Conservation (phyloP, 2,888 invertebrate genomes). For the Sarcophaga carnaria region DNA sequence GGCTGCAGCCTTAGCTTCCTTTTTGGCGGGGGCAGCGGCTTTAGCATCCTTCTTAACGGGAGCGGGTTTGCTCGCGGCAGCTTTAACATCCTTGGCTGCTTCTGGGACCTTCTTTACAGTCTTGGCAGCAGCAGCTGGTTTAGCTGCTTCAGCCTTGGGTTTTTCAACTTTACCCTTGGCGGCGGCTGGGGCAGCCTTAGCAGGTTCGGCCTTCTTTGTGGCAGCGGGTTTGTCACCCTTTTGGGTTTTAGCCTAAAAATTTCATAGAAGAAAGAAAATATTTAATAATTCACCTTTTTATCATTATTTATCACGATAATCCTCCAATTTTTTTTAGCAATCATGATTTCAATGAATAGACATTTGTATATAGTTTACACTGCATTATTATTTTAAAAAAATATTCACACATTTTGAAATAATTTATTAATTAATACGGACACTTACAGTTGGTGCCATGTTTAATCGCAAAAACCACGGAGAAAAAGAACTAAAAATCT, state of each 20-base stretch:
- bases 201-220: slow-evolving; percentile 79
- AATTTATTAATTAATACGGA: slow-evolving; percentile 62
- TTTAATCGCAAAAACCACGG: slow-evolving; percentile 78
- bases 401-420: slow-evolving; percentile 8
- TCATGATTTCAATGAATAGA: background rate
- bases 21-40: slow-evolving; percentile 72
- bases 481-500: slow-evolving; percentile 77
- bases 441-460: slow-evolving; percentile 82
- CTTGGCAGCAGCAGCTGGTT: slow-evolving; percentile 79
- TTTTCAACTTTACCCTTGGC: slow-evolving; percentile 81
- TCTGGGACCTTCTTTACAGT: slow-evolving; percentile 81
- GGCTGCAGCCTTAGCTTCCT: slow-evolving; percentile 70
- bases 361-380: background rate
- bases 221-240: slow-evolving; percentile 80
- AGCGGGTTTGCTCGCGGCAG: slow-evolving; percentile 80
- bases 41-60: slow-evolving; percentile 70
- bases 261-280: slow-evolving; percentile 18
- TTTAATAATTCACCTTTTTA: slow-evolving; percentile 18
- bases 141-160: slow-evolving; percentile 79
- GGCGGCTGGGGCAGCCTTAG: slow-evolving; percentile 75
- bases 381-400: background rate
- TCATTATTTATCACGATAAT: slow-evolving; percentile 57
- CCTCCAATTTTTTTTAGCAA: slow-evolving; percentile 26
- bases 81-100: slow-evolving; percentile 80
- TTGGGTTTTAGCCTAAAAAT: slow-evolving; percentile 79